Conservation (phyloP, 2,797 vertebrate species). For the Phalanger gymnotis region DNA sequence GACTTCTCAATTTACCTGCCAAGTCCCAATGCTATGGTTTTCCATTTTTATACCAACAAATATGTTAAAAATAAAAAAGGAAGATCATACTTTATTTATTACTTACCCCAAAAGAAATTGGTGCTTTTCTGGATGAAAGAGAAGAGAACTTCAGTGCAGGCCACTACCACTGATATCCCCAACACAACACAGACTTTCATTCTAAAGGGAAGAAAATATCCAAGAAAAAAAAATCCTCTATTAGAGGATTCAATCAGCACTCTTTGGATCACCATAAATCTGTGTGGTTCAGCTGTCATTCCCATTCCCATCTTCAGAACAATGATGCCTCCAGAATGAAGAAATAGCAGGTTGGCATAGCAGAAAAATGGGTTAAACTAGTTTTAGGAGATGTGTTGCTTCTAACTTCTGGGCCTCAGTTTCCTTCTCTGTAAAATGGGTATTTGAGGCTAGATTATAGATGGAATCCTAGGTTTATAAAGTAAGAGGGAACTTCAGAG, state of each 20-base stretch:
- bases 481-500: background rate
- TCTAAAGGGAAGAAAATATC: slow-evolving; percentile 66
- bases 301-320: background rate
- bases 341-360: background rate
- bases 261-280: background rate
- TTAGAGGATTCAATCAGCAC: background rate
- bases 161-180: slow-evolving; percentile 64
- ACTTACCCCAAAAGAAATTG: slow-evolving; percentile 79
- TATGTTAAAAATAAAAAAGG: background rate
- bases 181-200: slow-evolving; percentile 75
- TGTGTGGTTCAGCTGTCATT: background rate
- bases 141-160: slow-evolving; percentile 71
- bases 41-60: background rate
- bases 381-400: background rate
- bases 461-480: background rate
- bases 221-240: background rate
- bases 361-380: background rate
- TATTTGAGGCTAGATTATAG: background rate
- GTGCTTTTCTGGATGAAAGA: slow-evolving; percentile 58
- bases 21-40: background rate
- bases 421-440: background rate
- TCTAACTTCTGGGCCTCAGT: background rate
- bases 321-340: background rate
- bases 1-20: background rate
- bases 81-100: fast-evolving